Evolutionary conservation across 2,888 invertebrate genomes (phyloP).

Genomic region (Argyra leucocephala): DNA sequence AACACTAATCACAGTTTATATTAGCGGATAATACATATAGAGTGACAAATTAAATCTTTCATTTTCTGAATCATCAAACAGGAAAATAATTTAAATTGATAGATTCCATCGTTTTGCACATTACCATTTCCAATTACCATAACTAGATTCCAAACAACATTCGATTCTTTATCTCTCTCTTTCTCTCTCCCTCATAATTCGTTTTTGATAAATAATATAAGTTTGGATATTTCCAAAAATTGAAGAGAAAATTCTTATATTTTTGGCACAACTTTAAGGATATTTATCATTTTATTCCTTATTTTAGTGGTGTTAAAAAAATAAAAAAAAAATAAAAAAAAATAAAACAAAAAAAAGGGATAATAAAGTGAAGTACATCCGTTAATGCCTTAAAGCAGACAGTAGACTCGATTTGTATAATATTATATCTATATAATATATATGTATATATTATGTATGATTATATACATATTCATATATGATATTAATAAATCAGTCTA

Average conservation of each 20-base stretch:
- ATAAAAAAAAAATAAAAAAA: neutral
- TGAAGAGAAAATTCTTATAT: neutral
- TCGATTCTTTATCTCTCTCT: no score
- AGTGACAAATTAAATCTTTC: conserved; percentile 6
- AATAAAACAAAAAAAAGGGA: neutral
- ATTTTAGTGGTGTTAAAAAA: neutral
- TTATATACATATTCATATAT: no score
- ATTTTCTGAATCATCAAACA: conserved; percentile 3
- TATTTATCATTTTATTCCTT: neutral
- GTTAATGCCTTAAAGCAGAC: neutral
- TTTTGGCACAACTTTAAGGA: neutral
- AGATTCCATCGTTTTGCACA: neutral
- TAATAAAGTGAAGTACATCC: neutral
- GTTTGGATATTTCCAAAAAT: neutral
- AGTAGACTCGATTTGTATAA: neutral
- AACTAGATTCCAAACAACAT: no score
- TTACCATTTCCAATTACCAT: no score
- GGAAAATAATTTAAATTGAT: neutral
- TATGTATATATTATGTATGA: no score
- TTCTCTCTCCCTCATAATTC: no score
- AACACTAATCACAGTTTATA: neutral
- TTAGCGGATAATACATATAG: neutral
- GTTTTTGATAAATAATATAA: neutral
- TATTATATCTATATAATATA: neutral
- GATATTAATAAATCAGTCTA: no score